Conservation (phyloP, 1,140 invertebrate species). For the Ericerus pela region DNA sequence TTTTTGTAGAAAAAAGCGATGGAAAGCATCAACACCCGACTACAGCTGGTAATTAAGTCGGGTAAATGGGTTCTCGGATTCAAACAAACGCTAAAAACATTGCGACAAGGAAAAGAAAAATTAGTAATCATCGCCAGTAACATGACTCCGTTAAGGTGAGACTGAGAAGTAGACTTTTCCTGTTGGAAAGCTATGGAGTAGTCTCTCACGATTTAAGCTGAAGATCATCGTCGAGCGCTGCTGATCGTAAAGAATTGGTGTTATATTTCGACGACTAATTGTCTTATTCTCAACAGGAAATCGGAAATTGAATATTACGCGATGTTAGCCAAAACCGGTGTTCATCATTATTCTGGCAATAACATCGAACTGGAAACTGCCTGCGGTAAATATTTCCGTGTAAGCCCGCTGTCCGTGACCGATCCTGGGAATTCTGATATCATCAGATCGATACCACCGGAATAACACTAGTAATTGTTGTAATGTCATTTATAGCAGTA, state of each 20-base stretch:
- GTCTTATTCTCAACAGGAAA: slow-evolving; percentile 52
- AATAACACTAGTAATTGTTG: slow-evolving; percentile 33
- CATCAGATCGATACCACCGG: slow-evolving; percentile 78
- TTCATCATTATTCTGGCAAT: slow-evolving; percentile 98
- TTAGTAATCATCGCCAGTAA: slow-evolving; percentile 98
- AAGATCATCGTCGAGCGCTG: too few species aligned
- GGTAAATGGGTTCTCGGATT: slow-evolving; percentile 98
- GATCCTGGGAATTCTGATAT: slow-evolving; percentile 99
- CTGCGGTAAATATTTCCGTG: slow-evolving; percentile 98
- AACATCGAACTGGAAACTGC: slow-evolving; percentile 99
- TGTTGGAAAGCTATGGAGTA: slow-evolving; percentile 57
- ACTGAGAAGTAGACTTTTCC: slow-evolving; percentile 62
- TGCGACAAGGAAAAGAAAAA: slow-evolving; percentile 96
- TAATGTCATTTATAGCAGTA: neutral
- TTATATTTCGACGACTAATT: slow-evolving; percentile 11
- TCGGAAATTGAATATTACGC: slow-evolving; percentile 99
- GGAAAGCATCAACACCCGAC: slow-evolving; percentile 94
- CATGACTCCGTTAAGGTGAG: slow-evolving; percentile 91
- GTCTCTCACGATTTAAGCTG: too few species aligned
- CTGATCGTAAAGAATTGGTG: too few species aligned
- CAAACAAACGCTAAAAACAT: slow-evolving; percentile 93
- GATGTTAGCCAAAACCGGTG: slow-evolving; percentile 97
- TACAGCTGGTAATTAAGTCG: slow-evolving; percentile 98
- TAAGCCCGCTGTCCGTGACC: slow-evolving; percentile 95
- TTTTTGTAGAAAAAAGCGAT: slow-evolving; percentile 88